Evolutionary conservation across 2,888 invertebrate species (phyloP).

Genomic region (Calliphora vomitoria): DNA sequence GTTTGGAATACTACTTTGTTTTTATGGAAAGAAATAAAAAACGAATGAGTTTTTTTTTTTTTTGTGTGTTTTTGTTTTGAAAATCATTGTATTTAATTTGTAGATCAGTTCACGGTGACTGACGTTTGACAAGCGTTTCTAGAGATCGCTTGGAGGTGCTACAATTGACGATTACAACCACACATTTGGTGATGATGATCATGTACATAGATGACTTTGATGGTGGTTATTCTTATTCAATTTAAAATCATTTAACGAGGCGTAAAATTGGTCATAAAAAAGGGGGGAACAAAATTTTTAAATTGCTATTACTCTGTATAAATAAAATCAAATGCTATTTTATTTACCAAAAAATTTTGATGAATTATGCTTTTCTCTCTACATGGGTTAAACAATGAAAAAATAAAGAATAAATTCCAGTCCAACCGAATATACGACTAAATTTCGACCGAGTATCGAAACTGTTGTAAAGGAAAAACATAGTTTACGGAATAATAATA

Average conservation of each 20-base stretch:
- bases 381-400: too few relatives aligned
- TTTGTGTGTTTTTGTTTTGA: neutral
- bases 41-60: neutral
- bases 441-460: too few relatives aligned
- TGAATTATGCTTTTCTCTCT: too few relatives aligned
- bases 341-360: too few relatives aligned
- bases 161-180: slow-evolving; percentile 57
- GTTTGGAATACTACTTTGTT: neutral
- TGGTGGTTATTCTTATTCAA: neutral
- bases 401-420: too few relatives aligned
- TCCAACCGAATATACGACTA: too few relatives aligned
- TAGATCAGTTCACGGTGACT: slow-evolving; percentile 51
- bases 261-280: slow-evolving; percentile 19
- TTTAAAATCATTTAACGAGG: slow-evolving; percentile 44
- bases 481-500: too few relatives aligned
- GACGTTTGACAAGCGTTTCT: slow-evolving; percentile 40
- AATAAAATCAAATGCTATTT: too few relatives aligned
- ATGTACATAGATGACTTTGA: neutral
- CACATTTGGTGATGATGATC: slow-evolving; percentile 45
- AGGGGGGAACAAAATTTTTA: neutral
- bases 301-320: too few relatives aligned
- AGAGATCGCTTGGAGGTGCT: slow-evolving; percentile 53
- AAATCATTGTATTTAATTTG: slow-evolving; percentile 34
- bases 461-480: too few relatives aligned
- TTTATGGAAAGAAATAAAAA: neutral